Percentiles rank a stretch among this genome's conserved stretches.
These are phyloP conservation scores for Danio kyathit DNA, from an alignment of 2,797 vertebrate species.

Conservation along the genomic window DNA sequence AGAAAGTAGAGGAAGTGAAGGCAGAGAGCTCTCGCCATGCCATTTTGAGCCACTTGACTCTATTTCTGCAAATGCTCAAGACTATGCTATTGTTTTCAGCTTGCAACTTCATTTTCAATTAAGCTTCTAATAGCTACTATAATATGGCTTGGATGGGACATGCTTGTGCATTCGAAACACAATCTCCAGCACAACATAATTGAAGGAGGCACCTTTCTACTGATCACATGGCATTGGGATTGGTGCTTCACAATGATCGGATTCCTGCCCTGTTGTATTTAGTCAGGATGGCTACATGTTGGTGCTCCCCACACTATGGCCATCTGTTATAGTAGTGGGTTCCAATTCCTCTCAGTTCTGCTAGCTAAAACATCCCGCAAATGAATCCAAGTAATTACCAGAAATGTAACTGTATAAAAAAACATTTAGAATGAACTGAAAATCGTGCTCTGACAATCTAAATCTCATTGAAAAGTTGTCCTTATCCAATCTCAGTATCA, in stretches of 20 bases:
- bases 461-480: neutral
- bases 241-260: slow-evolving; percentile 59
- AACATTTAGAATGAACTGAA: neutral
- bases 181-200: slow-evolving; percentile 60
- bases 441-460: neutral
- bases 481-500: slow-evolving; percentile 36
- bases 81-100: slow-evolving; percentile 40
- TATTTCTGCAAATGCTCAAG: neutral
- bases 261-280: slow-evolving; percentile 69
- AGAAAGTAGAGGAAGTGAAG: slow-evolving; percentile 24
- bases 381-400: neutral
- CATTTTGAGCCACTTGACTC: slow-evolving; percentile 26
- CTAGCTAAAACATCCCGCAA: slow-evolving; percentile 18
- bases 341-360: slow-evolving; percentile 24
- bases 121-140: slow-evolving; percentile 58
- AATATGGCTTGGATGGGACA: slow-evolving; percentile 54
- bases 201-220: slow-evolving; percentile 65
- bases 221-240: slow-evolving; percentile 59
- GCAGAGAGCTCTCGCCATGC: neutral
- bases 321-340: slow-evolving; percentile 56
- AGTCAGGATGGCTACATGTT: slow-evolving; percentile 35
- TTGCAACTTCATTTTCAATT: slow-evolving; percentile 34
- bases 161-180: slow-evolving; percentile 42
- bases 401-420: neutral
- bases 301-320: slow-evolving; percentile 55